Base-by-base conservation (phyloP, 2,888 invertebrate genomes). In the Criorhina ranunculi region DNA sequence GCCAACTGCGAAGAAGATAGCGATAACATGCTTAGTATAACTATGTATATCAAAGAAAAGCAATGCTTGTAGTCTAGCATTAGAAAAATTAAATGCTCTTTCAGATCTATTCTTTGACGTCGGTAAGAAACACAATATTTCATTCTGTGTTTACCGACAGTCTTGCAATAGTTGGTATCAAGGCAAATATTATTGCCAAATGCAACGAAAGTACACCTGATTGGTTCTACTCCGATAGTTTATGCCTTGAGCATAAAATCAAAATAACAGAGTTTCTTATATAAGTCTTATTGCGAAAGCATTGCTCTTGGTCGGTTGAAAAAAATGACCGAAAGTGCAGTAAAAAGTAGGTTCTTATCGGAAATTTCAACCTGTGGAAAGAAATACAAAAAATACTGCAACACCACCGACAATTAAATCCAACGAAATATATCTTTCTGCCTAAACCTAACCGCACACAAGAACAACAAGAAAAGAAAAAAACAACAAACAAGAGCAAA, bases 21-120 rank as follows among this genome's bases (percentile, higher is more conserved):
- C n/a, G n/a, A 55, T 17, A 44, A 8, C 15, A 44, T 44, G 5
- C 17, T 17, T 44, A 17, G 5, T 17, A 44, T 44, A 44, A 17
- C 44, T 15, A 17, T n/a, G n/a, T n/a, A n/a, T 44, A 44, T 44
- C 17, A 44, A 44, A 15, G 44, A 44, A 44, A 44, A 44, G 70
- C 60, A 17, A 44, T 12, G 1, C 5, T 5, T 40, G 40, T n/a
- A n/a, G n/a, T n/a, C 6, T 8, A 51, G 40, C 17, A 33, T 42
- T 19, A 69, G 60, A 33, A 57, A 69, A 73, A 2, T 24, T 62
- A n/a, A 12, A 11, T 46, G 46, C 75, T 49, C 53, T 15, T 62
- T 69, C 53, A 46, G 57, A 53, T 37, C 44, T 76, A 59, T n/a
- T n/a, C n/a, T n/a, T n/a, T n/a, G n/a, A n/a, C n/a, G n/a, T n/a